Evolutionary conservation across 2,888 invertebrate genomes (phyloP).

Genomic region (Volucella inflata): DNA sequence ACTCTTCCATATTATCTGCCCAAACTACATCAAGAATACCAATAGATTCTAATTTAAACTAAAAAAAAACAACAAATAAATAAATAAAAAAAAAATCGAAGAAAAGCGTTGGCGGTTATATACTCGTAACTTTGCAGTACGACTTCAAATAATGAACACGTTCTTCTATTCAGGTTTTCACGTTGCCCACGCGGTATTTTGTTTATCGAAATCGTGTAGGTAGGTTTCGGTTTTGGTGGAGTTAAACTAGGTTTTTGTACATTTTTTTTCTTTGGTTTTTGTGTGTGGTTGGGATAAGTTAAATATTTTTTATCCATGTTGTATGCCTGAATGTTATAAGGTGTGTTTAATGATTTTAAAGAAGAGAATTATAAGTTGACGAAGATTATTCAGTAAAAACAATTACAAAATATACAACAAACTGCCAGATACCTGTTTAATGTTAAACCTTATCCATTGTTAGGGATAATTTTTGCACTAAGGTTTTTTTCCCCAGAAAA

Average conservation of each 20-base stretch:
- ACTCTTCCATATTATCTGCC: background rate
- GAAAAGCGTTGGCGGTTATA: constrained; percentile 40
- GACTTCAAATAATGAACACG: constrained; percentile 30
- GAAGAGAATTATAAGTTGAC: no score
- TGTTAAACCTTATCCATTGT: no score
- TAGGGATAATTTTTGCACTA: no score
- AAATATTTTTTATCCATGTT: constrained; percentile 9
- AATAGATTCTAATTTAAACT: background rate
- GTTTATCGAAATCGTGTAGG: constrained; percentile 20
- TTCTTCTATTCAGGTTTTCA: constrained; percentile 20
- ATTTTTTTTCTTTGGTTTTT: background rate
- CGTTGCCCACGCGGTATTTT: constrained; percentile 31
- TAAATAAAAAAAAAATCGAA: constrained; percentile 12
- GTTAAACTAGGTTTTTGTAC: constrained; percentile 2
- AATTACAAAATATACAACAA: no score
- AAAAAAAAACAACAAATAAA: background rate
- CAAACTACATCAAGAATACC: constrained; percentile 5
- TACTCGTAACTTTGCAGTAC: background rate
- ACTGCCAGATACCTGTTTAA: no score
- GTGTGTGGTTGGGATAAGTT: background rate
- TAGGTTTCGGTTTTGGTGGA: constrained; percentile 19
- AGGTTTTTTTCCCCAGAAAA: no score
- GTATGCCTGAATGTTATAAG: background rate
- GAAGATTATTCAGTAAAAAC: no score
- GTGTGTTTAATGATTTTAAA: constrained; percentile 12